A percentile compares a stretch with the other conserved stretches of the same genome.
Conservation (phyloP, 2,797 vertebrate genomes). For the Apodemus agrarius region DNA sequence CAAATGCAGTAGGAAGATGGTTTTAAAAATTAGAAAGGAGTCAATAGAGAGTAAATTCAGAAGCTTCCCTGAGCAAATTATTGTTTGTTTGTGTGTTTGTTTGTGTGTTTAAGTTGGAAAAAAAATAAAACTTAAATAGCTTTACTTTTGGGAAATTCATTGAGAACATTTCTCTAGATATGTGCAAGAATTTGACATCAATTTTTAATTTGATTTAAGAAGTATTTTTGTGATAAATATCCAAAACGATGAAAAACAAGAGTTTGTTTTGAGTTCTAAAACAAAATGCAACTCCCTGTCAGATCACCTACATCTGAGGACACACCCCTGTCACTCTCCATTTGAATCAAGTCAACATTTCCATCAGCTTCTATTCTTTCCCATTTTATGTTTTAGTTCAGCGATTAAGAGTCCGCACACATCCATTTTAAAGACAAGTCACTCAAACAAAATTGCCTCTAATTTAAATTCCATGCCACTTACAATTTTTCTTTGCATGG, state of each 20-base stretch:
- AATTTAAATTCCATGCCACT: constrained; percentile 83
- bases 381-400: constrained; percentile 76
- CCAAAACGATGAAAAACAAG: constrained; percentile 78
- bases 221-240: constrained; percentile 79
- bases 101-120: neutral
- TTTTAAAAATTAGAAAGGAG: constrained; percentile 79
- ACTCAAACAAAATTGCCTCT: constrained; percentile 83
- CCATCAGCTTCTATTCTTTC: constrained; percentile 77
- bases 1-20: constrained; percentile 86
- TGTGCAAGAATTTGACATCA: constrained; percentile 82
- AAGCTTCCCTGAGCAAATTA: constrained; percentile 80
- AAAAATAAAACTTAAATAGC: constrained; percentile 74
- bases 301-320: constrained; percentile 77
- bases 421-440: constrained; percentile 80
- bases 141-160: constrained; percentile 81
- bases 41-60: constrained; percentile 81
- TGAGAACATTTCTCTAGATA: constrained; percentile 83
- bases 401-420: constrained; percentile 77
- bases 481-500: constrained; percentile 86
- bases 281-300: constrained; percentile 76
- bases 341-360: constrained; percentile 72
- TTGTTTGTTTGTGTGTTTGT: neutral
- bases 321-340: constrained; percentile 77
- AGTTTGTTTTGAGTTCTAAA: constrained; percentile 76
- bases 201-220: constrained; percentile 83